Base-by-base conservation (phyloP, 2,113 vertebrate genomes). In the Furnarius figulus region DNA sequence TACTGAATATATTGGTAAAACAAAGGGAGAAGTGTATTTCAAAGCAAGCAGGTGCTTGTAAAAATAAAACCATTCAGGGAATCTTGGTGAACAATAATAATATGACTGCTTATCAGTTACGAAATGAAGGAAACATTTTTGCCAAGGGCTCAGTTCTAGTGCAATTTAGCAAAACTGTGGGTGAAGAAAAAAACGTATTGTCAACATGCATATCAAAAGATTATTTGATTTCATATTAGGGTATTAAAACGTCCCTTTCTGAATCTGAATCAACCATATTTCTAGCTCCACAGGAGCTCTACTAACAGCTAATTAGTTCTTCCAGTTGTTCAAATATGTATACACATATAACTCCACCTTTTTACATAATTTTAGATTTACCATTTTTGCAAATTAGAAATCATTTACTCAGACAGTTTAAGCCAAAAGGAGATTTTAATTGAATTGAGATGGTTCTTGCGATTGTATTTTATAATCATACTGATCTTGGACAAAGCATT, bases 1-100 rank as follows among this genome's bases (percentile, higher is more conserved):
- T 94, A 61, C 35, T 90, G 77, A 83, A 90, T 92, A 86, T 90
- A 95, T 87, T 94, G 95, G 49, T 70, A 93, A 97, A 91, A 95
- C 81, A 97, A 91, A 93, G 52, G 30, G 16, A 85, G 46, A 95
- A 72, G 27, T 14, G 20, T 63, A 75, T 96, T 95, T 94, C 65
- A 87, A 87, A 90, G 42, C 58, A 92, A 96, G 72, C 39, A 16
- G 6, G 75, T 10, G 3, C 72, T 85, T 94, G 71, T 39, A 84
- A 90, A 97, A 96, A 88, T 82, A 92, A 95, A 95, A 76, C 84
- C 35, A 80, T 85, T 95, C 72, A 67, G 73, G 40, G 83, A 94
- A 79, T 86, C 77, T 93, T 8, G 21, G 55, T 81, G 88, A 95
- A n/a, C n/a, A n/a, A 94, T 87, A 94, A 87, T 71, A 94, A 80